Evolutionary conservation across 2,797 vertebrate species (phyloP).

Genomic region (Euthynnus affinis): DNA sequence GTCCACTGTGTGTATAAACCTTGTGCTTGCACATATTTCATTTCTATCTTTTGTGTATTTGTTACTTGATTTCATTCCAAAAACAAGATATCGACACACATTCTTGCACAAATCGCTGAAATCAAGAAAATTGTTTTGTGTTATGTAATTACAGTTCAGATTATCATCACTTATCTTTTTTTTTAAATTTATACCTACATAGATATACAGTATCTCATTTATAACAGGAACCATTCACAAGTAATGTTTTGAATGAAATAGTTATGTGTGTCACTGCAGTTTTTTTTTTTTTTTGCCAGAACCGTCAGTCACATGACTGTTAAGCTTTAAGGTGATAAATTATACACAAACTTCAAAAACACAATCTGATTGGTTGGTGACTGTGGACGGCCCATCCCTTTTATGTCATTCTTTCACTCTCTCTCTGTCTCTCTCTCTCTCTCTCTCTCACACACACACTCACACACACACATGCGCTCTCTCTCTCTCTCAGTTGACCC

Average conservation of each 20-base stretch:
- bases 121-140: too few species aligned
- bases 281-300: slow-evolving; percentile 14
- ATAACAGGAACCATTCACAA: too few species aligned
- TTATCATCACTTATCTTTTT: too few species aligned
- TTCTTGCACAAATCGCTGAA: too few species aligned
- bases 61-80: too few species aligned
- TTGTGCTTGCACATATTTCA: too few species aligned
- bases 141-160: too few species aligned
- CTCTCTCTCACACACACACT: neutral
- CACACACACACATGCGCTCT: neutral
- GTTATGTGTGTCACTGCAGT: neutral
- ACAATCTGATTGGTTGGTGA: slow-evolving; percentile 57
- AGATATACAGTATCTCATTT: neutral
- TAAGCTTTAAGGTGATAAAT: neutral
- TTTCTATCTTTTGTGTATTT: too few species aligned
- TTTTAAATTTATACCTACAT: neutral
- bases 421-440: neutral
- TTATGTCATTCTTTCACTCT: slow-evolving; percentile 10
- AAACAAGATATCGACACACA: too few species aligned
- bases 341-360: neutral
- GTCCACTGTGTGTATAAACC: too few species aligned
- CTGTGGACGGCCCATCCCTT: slow-evolving; percentile 27
- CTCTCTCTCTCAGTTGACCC: slow-evolving; percentile 9
- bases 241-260: too few species aligned
- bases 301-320: slow-evolving; percentile 9